Percentiles rank a stretch among this genome's conserved stretches.
Evolutionary conservation across 2,113 vertebrate species (phyloP).

Genomic region (Nannobrachium achirus): DNA sequence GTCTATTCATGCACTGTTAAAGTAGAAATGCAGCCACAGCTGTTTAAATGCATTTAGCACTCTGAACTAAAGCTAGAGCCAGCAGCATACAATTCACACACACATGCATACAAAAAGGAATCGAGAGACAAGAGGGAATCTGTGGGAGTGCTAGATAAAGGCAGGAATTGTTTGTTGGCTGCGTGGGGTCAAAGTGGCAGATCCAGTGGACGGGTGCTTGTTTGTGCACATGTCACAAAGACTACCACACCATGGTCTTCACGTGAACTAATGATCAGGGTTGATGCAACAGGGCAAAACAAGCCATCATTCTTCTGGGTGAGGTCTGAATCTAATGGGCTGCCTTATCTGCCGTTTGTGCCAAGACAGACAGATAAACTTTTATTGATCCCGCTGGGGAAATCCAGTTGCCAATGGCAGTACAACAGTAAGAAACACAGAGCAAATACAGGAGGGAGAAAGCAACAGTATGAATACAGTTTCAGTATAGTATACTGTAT

Average conservation of each 20-base stretch:
- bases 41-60: conserved; percentile 29
- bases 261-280: conserved; percentile 57
- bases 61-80: conserved; percentile 12
- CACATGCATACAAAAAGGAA: background rate
- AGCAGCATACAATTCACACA: conserved; percentile 24
- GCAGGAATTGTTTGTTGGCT: conserved; percentile 22
- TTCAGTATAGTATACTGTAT: too few relatives aligned
- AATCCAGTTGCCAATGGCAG: too few relatives aligned
- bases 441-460: too few relatives aligned
- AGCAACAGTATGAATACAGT: too few relatives aligned
- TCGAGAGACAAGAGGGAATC: conserved; percentile 8
- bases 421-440: too few relatives aligned
- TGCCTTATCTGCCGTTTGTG: too few relatives aligned
- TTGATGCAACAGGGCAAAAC: background rate
- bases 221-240: background rate
- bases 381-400: too few relatives aligned
- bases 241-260: background rate
- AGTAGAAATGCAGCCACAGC: conserved; percentile 35
- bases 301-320: too few relatives aligned
- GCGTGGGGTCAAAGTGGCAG: conserved; percentile 1
- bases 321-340: too few relatives aligned
- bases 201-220: background rate
- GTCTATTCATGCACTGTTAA: conserved; percentile 8
- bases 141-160: conserved; percentile 37
- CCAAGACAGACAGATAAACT: too few relatives aligned